Conservation (phyloP, 2,113 vertebrate genomes). For the Lophura nycthemera region DNA sequence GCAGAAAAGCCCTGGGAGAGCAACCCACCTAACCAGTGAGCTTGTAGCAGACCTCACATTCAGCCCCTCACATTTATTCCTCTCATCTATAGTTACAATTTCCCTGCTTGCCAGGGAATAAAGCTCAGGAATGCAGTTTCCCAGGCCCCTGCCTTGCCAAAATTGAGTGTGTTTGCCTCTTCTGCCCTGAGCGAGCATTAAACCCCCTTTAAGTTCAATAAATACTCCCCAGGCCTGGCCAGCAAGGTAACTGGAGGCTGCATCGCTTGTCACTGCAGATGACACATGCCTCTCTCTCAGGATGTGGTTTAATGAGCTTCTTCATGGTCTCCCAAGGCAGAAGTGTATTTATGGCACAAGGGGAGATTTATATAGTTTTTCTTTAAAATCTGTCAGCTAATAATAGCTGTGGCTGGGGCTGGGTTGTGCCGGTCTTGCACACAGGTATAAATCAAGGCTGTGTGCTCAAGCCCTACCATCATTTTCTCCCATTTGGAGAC, state of each 20-base stretch:
- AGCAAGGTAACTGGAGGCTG: conserved; percentile 73
- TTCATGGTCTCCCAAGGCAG: conserved; percentile 76
- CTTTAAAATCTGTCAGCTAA: conserved; percentile 79
- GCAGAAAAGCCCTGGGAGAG: neutral
- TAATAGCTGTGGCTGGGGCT: conserved; percentile 71
- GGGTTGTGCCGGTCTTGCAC: conserved; percentile 60
- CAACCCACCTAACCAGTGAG: neutral
- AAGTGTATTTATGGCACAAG: conserved; percentile 79
- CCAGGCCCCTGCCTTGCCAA: neutral
- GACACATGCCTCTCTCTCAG: conserved; percentile 79
- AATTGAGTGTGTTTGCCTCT: neutral
- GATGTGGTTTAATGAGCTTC: conserved; percentile 81
- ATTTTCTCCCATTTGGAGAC: conserved; percentile 34
- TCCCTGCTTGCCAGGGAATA: neutral
- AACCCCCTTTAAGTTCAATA: neutral
- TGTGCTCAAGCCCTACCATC: conserved; percentile 13
- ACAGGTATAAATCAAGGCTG: conserved; percentile 72
- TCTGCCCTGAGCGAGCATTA: neutral
- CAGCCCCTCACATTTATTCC: neutral
- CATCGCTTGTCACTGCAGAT: conserved; percentile 74
- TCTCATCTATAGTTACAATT: neutral
- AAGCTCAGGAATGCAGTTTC: neutral
- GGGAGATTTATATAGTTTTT: conserved; percentile 80
- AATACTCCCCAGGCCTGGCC: conserved; percentile 15
- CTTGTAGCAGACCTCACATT: neutral